Evolutionary conservation across 1,140 invertebrate species (phyloP).

Genomic region (Panagrolaimus sp.): DNA sequence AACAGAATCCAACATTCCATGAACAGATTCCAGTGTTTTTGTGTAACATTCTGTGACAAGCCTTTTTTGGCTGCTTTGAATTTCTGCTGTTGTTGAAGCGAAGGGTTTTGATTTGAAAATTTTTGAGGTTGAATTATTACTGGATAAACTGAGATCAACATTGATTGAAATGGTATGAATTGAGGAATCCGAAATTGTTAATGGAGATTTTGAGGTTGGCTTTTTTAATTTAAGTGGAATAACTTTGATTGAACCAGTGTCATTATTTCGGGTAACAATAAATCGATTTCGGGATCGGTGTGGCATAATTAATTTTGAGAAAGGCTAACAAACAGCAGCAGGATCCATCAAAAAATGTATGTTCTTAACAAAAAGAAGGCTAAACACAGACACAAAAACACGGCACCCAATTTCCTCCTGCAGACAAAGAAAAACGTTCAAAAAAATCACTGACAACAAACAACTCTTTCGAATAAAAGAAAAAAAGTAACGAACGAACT

Average conservation of each 20-base stretch:
- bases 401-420: no score
- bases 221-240: slow-evolving; percentile 3
- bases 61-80: not conserved
- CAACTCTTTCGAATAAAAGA: no score
- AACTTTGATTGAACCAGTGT: not conserved
- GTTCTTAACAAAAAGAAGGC: no score
- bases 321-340: no score
- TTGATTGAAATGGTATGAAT: not conserved
- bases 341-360: no score
- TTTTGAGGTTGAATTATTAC: not conserved
- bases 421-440: no score
- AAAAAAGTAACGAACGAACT: no score
- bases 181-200: not conserved
- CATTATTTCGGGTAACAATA: slow-evolving; percentile 1
- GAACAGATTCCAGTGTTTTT: not conserved
- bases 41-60: not conserved
- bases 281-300: not conserved
- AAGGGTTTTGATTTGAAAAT: not conserved
- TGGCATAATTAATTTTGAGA: not conserved
- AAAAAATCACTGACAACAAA: no score
- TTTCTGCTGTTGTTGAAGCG: not conserved
- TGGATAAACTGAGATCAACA: not conserved
- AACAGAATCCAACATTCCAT: no score
- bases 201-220: not conserved
- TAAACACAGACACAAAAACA: no score